Evolutionary conservation across 2,888 invertebrate species (phyloP).

Genomic region (Caenorhabditis becei): DNA sequence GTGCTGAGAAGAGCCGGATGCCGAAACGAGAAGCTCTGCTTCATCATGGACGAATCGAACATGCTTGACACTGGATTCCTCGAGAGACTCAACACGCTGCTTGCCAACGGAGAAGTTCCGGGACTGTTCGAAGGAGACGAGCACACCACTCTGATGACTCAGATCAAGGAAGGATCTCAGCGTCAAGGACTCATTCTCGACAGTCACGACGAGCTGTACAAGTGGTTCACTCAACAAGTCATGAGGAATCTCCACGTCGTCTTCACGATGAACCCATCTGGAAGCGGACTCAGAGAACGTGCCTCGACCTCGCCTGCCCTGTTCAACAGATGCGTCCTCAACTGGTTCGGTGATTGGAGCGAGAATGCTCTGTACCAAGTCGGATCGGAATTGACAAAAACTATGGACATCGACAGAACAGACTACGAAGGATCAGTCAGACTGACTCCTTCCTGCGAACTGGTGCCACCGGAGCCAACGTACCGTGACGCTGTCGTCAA

Average conservation of each 20-base stretch:
- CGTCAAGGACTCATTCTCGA: slow-evolving; percentile 98
- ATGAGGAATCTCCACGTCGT: slow-evolving; percentile 99
- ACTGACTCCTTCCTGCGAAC: slow-evolving; percentile 91
- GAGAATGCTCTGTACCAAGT: slow-evolving; percentile 87
- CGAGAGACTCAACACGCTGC: slow-evolving; percentile 97
- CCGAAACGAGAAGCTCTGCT: slow-evolving; percentile 95
- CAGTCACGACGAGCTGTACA: slow-evolving; percentile 97
- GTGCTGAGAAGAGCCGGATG: slow-evolving; percentile 85
- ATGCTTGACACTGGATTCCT: slow-evolving; percentile 95
- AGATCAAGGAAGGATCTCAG: slow-evolving; percentile 99
- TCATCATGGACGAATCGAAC: slow-evolving; percentile 99
- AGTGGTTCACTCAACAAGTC: slow-evolving; percentile 97
- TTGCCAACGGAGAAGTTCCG: slow-evolving; percentile 94
- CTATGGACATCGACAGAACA: slow-evolving; percentile 93
- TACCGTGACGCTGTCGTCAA: slow-evolving; percentile 90
- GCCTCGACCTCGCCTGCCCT: slow-evolving; percentile 99
- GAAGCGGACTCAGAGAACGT: slow-evolving; percentile 97
- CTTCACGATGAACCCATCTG: slow-evolving; percentile 99
- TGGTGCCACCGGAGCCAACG: slow-evolving; percentile 73
- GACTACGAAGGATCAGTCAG: slow-evolving; percentile 91
- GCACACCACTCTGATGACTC: slow-evolving; percentile 98
- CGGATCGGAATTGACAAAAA: slow-evolving; percentile 96
- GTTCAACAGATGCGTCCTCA: slow-evolving; percentile 98
- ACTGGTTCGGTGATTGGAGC: slow-evolving; percentile 99
- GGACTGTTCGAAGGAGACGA: slow-evolving; percentile 89